Base-by-base conservation (phyloP, 2,888 invertebrate species). In the Scrobipalpa atriplicella region DNA sequence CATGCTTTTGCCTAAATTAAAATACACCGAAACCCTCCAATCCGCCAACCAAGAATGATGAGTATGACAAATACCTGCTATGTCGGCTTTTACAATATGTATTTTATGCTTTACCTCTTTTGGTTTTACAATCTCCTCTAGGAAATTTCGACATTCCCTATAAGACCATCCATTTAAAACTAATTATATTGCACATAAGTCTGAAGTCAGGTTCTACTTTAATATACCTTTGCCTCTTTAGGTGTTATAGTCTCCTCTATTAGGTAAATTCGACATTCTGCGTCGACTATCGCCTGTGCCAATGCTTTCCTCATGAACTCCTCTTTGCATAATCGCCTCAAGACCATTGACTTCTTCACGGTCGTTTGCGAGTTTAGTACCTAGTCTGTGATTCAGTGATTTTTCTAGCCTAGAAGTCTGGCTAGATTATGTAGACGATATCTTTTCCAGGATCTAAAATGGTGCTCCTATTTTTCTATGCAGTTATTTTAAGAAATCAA, bases 281-380 rank as follows among this genome's bases (percentile, higher is more conserved):
- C 47, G 29, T 3, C 47, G 47, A 47, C 47, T 47, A 47, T 47
- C 47, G 29, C 13, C 60, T 36, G 29, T 13, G 6, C 39, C 38
- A 38, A 60, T 47, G 62, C 13, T 47, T 51, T 62, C 62, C 62
- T 62, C 47, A 11, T 62, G 21, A 19, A 16, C 19, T 47, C 29
- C 16, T 19, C n/a, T 62, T 62, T 62, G 62, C 47, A 62, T 62
- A 62, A 62, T 62, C 62, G 62, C n/a, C 29, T 62, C 47, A 19
- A 62, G 62, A 21, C 47, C 62, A 62, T 62, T 62, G 47, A 29
- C 62, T 62, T 21, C 47, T n/a, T 29, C 62, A 47, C 47, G 41
- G 47, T 41, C 62, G 62, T 62, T 62, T 62, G 41, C 62, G 43
- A 62, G 10, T 47, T 21, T 47, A 47, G 43, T 47, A 13, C 47